Evolutionary conservation across 2,888 invertebrate genomes (phyloP).

Genomic region (Ichneumoninae sp.): DNA sequence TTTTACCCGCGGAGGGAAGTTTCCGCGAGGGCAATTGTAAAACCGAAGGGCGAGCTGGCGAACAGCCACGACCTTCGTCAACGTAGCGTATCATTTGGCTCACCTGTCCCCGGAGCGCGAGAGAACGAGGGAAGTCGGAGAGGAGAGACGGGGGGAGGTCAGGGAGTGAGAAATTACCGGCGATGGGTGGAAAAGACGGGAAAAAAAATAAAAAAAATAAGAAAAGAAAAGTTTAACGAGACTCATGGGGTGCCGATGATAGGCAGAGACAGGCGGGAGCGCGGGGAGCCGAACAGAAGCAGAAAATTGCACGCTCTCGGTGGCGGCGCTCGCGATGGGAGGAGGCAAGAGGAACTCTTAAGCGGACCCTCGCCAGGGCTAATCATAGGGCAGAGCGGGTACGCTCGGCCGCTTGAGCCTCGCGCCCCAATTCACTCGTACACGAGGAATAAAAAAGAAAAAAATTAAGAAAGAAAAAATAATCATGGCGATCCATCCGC

Average conservation of each 20-base stretch:
- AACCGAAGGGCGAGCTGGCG: slow-evolving; percentile 52
- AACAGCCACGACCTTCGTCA: slow-evolving; percentile 54
- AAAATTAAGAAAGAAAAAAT: slow-evolving; percentile 10
- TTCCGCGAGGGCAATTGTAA: slow-evolving; percentile 31
- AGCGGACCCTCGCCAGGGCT: slow-evolving; percentile 44
- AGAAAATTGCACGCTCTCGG: slow-evolving; percentile 47
- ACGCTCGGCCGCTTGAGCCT: slow-evolving; percentile 32
- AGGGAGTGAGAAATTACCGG: slow-evolving; percentile 54
- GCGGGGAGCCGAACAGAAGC: slow-evolving; percentile 32
- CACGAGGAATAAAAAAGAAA: slow-evolving; percentile 1
- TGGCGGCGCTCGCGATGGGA: slow-evolving; percentile 21
- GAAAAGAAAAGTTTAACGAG: slow-evolving; percentile 64
- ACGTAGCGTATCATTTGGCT: slow-evolving; percentile 41
- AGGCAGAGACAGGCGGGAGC: slow-evolving; percentile 3
- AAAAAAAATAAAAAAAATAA: slow-evolving; percentile 14
- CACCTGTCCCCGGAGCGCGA: slow-evolving; percentile 46
- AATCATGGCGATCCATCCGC: background rate
- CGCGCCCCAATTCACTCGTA: slow-evolving; percentile 52
- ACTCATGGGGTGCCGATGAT: slow-evolving; percentile 57
- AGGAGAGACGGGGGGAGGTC: background rate
- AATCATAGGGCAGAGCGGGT: slow-evolving; percentile 62
- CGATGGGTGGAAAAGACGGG: slow-evolving; percentile 58
- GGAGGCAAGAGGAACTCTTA: slow-evolving; percentile 11
- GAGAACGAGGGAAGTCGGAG: slow-evolving; percentile 25
- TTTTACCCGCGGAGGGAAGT: background rate